Percentiles rank a stretch among this genome's conserved stretches.
phyloP scores from a whole-genome alignment of 2,888 invertebrate genomes.

The Branchellion lobata region DNA sequence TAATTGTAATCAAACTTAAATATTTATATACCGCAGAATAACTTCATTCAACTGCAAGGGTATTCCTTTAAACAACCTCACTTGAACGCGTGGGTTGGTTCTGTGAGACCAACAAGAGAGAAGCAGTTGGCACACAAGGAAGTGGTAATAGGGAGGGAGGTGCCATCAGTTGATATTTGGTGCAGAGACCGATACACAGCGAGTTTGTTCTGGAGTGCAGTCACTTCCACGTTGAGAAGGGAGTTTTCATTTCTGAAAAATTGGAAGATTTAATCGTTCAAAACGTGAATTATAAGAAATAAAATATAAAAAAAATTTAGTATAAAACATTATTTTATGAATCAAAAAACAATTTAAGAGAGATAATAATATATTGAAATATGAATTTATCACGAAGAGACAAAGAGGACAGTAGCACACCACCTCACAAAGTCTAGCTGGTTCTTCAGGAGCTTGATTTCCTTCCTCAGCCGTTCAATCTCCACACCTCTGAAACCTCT shows the following conservation, averaged over 20 bases:
- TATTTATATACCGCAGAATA: no score
- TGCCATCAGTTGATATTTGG: background rate
- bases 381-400: no score
- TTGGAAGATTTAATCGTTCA: no score
- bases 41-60: no score
- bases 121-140: slow-evolving; percentile 6
- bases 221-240: background rate
- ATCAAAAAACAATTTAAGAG: no score
- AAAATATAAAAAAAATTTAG: no score
- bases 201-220: background rate
- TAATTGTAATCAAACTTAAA: no score
- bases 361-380: no score
- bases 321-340: no score
- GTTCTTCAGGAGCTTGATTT: background rate
- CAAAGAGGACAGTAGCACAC: no score
- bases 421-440: background rate
- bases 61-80: no score
- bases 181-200: background rate
- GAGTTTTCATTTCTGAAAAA: background rate
- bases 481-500: background rate
- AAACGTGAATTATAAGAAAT: no score
- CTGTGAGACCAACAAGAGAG: background rate
- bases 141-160: background rate
- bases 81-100: background rate
- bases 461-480: background rate